These are phyloP conservation scores for Heptranchias perlo DNA, from an alignment of 2,113 vertebrate species.

Conservation along the genomic window DNA sequence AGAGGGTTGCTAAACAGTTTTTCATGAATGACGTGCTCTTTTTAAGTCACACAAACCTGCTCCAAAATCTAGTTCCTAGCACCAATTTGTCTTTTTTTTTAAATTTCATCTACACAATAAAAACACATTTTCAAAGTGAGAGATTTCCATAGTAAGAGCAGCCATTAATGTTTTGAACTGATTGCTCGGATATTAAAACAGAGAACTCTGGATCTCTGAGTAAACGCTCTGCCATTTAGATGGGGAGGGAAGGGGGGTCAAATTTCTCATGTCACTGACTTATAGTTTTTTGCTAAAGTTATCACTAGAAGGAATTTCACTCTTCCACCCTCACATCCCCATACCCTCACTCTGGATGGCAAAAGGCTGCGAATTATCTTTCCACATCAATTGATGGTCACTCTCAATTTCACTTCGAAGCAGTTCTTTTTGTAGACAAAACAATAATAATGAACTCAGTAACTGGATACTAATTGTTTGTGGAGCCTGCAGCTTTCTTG, in stretches of 20 bases:
- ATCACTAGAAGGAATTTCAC: too few relatives aligned
- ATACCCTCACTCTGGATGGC: too few relatives aligned
- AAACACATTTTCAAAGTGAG: background rate
- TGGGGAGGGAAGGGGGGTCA: background rate
- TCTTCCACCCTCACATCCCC: too few relatives aligned
- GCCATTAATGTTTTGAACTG: background rate
- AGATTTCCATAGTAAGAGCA: background rate
- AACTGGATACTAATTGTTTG: background rate
- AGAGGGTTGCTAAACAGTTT: background rate
- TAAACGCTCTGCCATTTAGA: background rate
- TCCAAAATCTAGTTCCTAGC: background rate
- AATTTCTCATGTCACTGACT: background rate
- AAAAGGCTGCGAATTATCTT: too few relatives aligned
- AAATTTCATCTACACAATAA: background rate
- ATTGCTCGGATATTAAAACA: background rate
- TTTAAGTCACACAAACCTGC: background rate
- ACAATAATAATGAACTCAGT: background rate
- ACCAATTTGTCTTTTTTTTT: background rate
- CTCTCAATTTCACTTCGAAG: too few relatives aligned
- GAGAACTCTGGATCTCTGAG: background rate
- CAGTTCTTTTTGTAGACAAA: too few relatives aligned
- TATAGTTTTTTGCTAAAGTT: too few relatives aligned
- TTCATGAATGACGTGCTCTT: background rate
- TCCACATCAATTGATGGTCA: too few relatives aligned
- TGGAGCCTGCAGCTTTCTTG: background rate